Conservation (phyloP, 2,797 vertebrate species). For the Alosa sapidissima region DNA sequence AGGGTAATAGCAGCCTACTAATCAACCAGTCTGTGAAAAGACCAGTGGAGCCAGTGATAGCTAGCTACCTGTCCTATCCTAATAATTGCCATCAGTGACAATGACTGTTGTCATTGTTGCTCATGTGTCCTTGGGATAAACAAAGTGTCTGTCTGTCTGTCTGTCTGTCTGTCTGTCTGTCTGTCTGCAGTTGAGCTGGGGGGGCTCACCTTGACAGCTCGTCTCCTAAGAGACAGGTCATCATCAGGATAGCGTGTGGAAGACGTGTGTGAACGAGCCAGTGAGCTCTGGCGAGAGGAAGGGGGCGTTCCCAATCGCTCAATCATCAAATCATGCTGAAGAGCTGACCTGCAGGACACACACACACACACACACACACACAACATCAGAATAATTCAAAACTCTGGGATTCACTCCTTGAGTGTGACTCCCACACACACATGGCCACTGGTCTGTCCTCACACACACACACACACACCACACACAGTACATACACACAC, state of each 20-base stretch:
- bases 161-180: too few species aligned
- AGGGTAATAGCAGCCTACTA: too few species aligned
- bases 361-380: slow-evolving; percentile 16
- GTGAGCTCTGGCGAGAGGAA: slow-evolving; percentile 69
- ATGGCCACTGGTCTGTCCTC: slow-evolving; percentile 11
- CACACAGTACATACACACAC: too few species aligned
- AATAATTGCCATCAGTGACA: too few species aligned
- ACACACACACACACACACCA: neutral
- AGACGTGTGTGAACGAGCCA: slow-evolving; percentile 61
- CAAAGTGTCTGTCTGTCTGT: too few species aligned
- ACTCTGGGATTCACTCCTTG: neutral
- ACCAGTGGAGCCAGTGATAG: too few species aligned
- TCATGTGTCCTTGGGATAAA: too few species aligned
- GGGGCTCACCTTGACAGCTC: slow-evolving; percentile 67
- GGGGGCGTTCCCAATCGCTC: slow-evolving; percentile 70
- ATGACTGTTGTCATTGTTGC: too few species aligned
- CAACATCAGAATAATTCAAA: neutral
- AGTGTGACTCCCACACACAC: neutral
- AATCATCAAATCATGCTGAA: slow-evolving; percentile 63
- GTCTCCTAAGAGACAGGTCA: slow-evolving; percentile 71
- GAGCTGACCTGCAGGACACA: slow-evolving; percentile 60
- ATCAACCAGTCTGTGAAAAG: too few species aligned
- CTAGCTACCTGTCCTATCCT: too few species aligned
- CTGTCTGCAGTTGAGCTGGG: neutral
- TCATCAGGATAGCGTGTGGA: slow-evolving; percentile 65